Conservation (phyloP, 2,113 vertebrate genomes). For the Pelodiscus sinensis region DNA sequence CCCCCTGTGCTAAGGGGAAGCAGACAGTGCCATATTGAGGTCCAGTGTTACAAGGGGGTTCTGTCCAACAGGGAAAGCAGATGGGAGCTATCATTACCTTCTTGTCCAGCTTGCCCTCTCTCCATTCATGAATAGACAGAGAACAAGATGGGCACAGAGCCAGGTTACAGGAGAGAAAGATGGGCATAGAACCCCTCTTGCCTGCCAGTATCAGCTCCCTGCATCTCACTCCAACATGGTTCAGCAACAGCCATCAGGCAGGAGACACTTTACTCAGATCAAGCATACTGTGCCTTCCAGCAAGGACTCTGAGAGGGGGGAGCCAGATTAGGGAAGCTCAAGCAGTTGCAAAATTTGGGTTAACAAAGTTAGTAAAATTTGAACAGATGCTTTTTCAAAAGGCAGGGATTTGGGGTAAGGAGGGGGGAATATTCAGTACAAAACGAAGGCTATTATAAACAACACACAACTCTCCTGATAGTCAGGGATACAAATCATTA, state of each 20-base stretch:
- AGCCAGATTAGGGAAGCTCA: not conserved
- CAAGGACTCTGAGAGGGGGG: no score
- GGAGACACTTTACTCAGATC: not conserved
- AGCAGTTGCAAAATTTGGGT: not conserved
- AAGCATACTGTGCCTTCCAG: not conserved
- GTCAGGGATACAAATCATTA: not conserved
- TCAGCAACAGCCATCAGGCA: not conserved
- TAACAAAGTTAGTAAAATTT: not conserved
- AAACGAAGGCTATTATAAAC: not conserved
- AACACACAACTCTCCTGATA: not conserved
- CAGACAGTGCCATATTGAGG: not conserved
- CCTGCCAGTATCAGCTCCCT: not conserved
- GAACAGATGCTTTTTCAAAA: not conserved
- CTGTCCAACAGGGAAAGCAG: not conserved
- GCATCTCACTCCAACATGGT: not conserved
- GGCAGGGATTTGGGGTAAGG: not conserved
- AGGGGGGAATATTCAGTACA: not conserved
- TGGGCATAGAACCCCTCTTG: not conserved
- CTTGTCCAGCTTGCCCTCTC: no score
- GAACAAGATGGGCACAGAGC: not conserved
- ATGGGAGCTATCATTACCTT: not conserved
- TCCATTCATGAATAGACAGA: not conserved
- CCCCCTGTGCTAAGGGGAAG: not conserved
- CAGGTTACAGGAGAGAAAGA: not conserved
- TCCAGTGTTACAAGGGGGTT: not conserved